Evolutionary conservation across 2,888 invertebrate species (phyloP), one percentile per base, ranked within the genome.

Genomic region (Eledona agricola): DNA sequence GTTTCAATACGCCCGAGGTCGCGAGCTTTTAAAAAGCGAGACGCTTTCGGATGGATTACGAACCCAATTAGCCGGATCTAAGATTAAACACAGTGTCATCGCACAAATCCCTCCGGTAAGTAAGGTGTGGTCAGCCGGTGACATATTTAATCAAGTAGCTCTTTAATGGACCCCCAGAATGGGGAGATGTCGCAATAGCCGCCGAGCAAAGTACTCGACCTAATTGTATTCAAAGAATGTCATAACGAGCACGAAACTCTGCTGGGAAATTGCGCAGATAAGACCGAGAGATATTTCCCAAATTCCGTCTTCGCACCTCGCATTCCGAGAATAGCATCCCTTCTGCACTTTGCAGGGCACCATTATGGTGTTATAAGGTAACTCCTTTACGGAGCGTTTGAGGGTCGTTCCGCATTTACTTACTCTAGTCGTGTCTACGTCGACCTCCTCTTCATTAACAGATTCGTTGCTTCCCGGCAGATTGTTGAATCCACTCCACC

Each of bases 281-380:
- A 52, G 50, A 42, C 45, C 34, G 47, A 15, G 45, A 57, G 57
- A 59, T 57, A 59, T 59, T 55, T 57, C 55, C 32, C 50, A 55
- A 57, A 57, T 55, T 59, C 59, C 59, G 46, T 57, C 51, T 57
- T 51, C 52, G 35, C 57, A 57, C 59, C 57, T 57, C 49, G 35
- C 51, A 57, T 57, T 57, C 54, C 49, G 26, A 42, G 47, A 52
- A 46, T 46, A 40, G 32, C 38, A 31, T 38, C 35, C 38, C 42
- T 26, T 23, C 28, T 51, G 25, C 31, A 32, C 40, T 34, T 25
- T 17, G 13, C 25, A 17, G 19, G 10, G 26, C n/a, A 12, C 35
- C 40, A 42, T 51, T 43, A 50, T 29, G 34, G 22, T 29, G 19
- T 17, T 31, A 12, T 13, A 42, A 50, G 32, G 42, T 40, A 50